Conservation (phyloP, 2,113 vertebrate genomes). For the Cyanoramphus novaezelandiae region DNA sequence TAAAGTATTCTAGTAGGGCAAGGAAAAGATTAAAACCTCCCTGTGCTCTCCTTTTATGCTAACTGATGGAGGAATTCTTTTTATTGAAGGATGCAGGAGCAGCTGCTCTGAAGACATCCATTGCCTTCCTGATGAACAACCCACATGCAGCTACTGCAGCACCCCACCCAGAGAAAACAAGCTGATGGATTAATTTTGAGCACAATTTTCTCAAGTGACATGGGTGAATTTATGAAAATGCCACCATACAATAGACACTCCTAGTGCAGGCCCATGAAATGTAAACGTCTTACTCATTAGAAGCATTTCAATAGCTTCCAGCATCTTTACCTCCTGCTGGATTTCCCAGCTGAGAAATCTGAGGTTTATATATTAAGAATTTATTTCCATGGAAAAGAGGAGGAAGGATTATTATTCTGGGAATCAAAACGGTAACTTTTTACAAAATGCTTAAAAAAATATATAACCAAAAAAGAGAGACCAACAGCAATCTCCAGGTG, state of each 20-base stretch:
- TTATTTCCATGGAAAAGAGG: not conserved
- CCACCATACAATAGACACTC: not conserved
- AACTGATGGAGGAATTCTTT: not conserved
- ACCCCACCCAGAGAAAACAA: not conserved
- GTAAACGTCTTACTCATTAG: not conserved
- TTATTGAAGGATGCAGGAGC: not conserved
- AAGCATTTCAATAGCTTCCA: conserved; percentile 12
- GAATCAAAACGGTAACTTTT: not conserved
- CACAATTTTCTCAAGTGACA: not conserved
- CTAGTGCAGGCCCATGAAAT: not conserved
- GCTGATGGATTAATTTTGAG: not conserved
- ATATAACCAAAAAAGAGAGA: not conserved
- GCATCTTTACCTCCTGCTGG: conserved; percentile 17
- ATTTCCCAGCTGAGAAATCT: conserved; percentile 1
- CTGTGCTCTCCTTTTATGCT: not conserved
- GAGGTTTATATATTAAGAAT: not conserved
- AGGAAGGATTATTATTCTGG: not conserved
- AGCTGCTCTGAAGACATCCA: not conserved
- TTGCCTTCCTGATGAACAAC: not conserved
- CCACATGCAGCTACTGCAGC: not conserved
- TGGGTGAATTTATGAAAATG: not conserved
- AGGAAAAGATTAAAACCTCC: not conserved
- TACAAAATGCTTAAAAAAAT: not conserved
- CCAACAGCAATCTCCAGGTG: not conserved
- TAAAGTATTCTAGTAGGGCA: not conserved